Base-by-base conservation (phyloP, 1,140 invertebrate species). In the Leptonema lineaticorne region DNA sequence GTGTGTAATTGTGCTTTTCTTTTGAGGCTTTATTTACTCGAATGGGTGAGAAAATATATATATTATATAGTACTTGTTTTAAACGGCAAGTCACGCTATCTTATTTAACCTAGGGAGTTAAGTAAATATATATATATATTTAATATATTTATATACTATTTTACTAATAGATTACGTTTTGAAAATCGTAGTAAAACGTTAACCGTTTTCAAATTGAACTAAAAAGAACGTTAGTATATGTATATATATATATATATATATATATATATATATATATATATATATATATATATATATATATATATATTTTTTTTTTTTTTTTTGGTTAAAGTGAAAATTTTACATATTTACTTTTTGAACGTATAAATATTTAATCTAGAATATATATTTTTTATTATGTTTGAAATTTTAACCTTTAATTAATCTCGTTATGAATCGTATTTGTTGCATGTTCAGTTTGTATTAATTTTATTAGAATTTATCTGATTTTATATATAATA, bases 11-110 rank as follows among this genome's bases (percentile, higher is more conserved):
- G 22, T 14, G 37, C 37, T 16, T 41, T 41, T 41, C 16, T 53
- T 53, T 53, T 4, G 50, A 24, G 50, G 8, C 50, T 22, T 53
- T 53, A 24, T 53, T 53, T 53, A 22, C 50, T 16, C 37, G 11
- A 41, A 41, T 24, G 50, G 18, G 50, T 26, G 50, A 9, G 27
- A 53, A 53, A 53, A 53, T n/a, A n/a, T n/a, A n/a, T n/a, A n/a
- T n/a, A n/a, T n/a, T n/a, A n/a, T n/a, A 53, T 53, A 26, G 50
- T 53, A 26, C 50, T 26, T 53, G 50, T 53, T 53, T 53, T 53
- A 53, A n/a, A 22, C 50, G 50, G 22, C 50, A 53, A 53, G 50
- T 53, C 50, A 53, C 50, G 50, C 50, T 53, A 53, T 53, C 50
- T 53, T 53, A 53, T 53, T 53, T 53, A 53, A 53, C 50, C n/a